Evolutionary conservation across 2,888 invertebrate species (phyloP), one percentile per base, ranked within the genome.

Genomic region (Diarsia mendica): DNA sequence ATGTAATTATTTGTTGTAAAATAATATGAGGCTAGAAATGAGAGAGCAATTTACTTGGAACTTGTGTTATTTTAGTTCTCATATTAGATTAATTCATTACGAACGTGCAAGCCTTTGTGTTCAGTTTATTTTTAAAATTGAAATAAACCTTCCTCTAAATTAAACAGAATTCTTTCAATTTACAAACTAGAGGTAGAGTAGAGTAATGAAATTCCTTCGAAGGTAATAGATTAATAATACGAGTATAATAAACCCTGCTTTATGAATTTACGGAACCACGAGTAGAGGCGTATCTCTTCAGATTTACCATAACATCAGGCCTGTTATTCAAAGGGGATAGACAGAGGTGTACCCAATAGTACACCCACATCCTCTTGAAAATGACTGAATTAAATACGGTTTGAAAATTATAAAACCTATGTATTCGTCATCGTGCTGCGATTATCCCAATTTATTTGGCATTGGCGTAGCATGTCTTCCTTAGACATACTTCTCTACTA

Each of bases 1-100:
- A 39, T 33, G 23, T 23, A 9, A 65, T 28, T 61, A 48, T 72
- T 53, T 49, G 8, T 44, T 55, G 44, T n/a, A 10, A 33, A 77
- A 44, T 48, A 64, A 46, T n/a, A n/a, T 4, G 20, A 33, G 6
- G 9, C 23, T 23, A 66, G 13, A 33, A 53, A 67, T 49, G 20
- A 61, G 44, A 61, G 9, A 65, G 58, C 0, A 61, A 63, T 80
- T 4, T 33, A 80, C 66, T 65, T 48, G 18, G 3, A 44, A 33
- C 13, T 53, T 66, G 5, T 39, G 23, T 18, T 20, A 10, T 46
- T 48, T 28, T 53, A 39, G 10, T 60, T 39, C 13, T 28, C n/a
- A n/a, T 13, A 39, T 46, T 33, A 28, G 20, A 65, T 51, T n/a
- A n/a, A n/a, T 75, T 49, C 46, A 74, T 33, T 51, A 51, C 28